Evolutionary conservation across 2,888 invertebrate genomes (phyloP), one percentile per base, ranked within the genome.

Genomic region (Torymus aiolomorphi): DNA sequence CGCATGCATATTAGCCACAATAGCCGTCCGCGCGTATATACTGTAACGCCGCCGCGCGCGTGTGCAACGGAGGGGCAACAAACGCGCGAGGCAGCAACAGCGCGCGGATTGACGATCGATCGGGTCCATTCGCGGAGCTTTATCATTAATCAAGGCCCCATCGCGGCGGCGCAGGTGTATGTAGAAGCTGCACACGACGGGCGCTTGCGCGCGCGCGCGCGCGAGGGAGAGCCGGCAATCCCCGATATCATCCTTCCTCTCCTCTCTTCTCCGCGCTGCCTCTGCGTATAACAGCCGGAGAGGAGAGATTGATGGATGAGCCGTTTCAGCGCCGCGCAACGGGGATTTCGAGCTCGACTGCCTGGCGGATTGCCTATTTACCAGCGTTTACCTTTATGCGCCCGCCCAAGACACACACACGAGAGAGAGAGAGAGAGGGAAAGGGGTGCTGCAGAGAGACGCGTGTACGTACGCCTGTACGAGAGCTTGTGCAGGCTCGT

Each of bases 81-180:
- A 42, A 42, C 42, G 42, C 42, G 42, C 42, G 42, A 42, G 8
- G 42, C 66, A n/a, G 10, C 18, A 24, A 13, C 73, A 80, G 69
- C 62, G 69, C 76, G 80, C 71, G 83, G 82, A 83, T 84, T 84
- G 81, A 81, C 85, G 85, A 83, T 84, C 84, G 86, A 86, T 86
- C 83, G 83, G 70, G 82, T 81, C 83, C 84, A 86, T 85, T 86
- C 85, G 84, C 86, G 61, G 83, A 57, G 73, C 73, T 85, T 86
- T 86, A 85, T 87, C 88, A 88, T 89, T 88, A 86, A 88, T 89
- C 88, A 88, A 88, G 82, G 76, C 76, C 71, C 71, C 78, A 85
- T 84, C 61, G 24, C 49, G 18, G 84, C 85, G 85, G 84, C 87
- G 84, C 86, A 86, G 87, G 86, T 86, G 87, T 85, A 42, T 18